These are phyloP conservation scores for Lepus americanus DNA, from an alignment of 2,113 vertebrate species.

Conservation along the genomic window DNA sequence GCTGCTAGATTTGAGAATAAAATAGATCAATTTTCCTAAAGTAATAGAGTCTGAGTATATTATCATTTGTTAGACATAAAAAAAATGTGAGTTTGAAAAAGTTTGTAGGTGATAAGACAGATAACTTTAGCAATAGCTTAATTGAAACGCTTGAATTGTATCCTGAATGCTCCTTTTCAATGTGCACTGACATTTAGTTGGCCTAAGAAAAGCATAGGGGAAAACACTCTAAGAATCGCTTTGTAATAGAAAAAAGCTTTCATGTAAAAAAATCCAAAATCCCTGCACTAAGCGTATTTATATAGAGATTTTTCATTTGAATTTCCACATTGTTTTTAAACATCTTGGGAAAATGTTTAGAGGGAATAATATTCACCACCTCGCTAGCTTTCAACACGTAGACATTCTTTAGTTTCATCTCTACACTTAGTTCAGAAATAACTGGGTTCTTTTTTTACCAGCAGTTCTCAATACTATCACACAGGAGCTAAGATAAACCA, in stretches of 20 bases:
- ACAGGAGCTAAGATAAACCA: conserved; percentile 69
- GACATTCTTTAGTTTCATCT: conserved; percentile 70
- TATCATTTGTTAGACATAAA: conserved; percentile 65
- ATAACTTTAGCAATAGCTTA: conserved; percentile 52
- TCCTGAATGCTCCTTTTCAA: conserved; percentile 58
- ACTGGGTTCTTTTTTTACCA: conserved; percentile 67
- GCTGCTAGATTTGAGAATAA: conserved; percentile 46
- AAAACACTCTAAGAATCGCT: conserved; percentile 65
- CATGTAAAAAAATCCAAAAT: conserved; percentile 67
- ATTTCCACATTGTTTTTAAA: conserved; percentile 72
- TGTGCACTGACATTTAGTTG: conserved; percentile 62
- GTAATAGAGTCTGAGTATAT: conserved; percentile 23
- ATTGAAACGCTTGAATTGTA: conserved; percentile 60
- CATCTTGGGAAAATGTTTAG: conserved; percentile 56
- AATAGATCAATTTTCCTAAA: conserved; percentile 61
- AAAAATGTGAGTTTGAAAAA: conserved; percentile 65
- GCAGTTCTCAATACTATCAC: conserved; percentile 63
- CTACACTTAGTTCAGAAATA: conserved; percentile 67
- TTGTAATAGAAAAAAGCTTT: conserved; percentile 71
- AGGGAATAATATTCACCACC: conserved; percentile 55
- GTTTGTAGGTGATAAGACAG: conserved; percentile 45
- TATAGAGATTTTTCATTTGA: conserved; percentile 62
- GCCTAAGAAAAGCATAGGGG: conserved; percentile 55
- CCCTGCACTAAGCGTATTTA: conserved; percentile 65
- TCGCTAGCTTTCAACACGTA: conserved; percentile 71